A percentile compares a stretch with the other conserved stretches of the same genome.
phyloP scores from a whole-genome alignment of 2,888 invertebrate genomes.

The Pyrrhia umbra region DNA sequence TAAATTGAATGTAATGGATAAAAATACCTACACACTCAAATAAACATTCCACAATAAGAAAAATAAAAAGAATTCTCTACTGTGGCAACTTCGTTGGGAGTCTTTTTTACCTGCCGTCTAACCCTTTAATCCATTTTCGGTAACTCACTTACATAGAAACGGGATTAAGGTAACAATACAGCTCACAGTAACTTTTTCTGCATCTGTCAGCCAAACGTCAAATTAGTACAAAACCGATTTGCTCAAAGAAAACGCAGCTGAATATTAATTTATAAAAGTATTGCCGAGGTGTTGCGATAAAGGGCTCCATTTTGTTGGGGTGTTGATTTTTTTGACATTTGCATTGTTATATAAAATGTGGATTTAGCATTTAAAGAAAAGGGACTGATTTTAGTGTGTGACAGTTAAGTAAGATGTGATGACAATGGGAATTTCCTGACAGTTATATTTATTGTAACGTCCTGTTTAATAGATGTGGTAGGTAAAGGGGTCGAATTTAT shows the following conservation, averaged over 20 bases:
- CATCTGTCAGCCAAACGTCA: constrained; percentile 84
- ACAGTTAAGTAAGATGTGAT: constrained; percentile 60
- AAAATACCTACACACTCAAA: neutral
- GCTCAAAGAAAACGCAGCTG: constrained; percentile 78
- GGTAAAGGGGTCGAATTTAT: constrained; percentile 28
- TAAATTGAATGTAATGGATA: neutral
- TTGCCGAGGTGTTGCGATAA: constrained; percentile 67
- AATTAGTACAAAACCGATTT: constrained; percentile 83
- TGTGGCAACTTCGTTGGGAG: constrained; percentile 70
- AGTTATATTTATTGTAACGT: constrained; percentile 52
- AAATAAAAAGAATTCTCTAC: neutral
- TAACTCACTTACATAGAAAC: constrained; percentile 63
- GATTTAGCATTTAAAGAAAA: constrained; percentile 71
- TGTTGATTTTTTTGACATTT: constrained; percentile 83
- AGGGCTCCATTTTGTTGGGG: constrained; percentile 76
- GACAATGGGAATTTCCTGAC: constrained; percentile 66
- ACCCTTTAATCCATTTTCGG: constrained; percentile 78
- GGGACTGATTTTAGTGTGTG: constrained; percentile 68
- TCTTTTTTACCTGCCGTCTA: constrained; percentile 74
- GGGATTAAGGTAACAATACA: constrained; percentile 78
- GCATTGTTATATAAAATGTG: constrained; percentile 75
- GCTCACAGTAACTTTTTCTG: constrained; percentile 68
- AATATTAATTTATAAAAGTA: constrained; percentile 81
- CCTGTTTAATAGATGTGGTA: neutral
- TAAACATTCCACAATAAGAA: constrained; percentile 20